Evolutionary conservation across 2,113 vertebrate genomes (phyloP).

Genomic region (Struthio camelus): DNA sequence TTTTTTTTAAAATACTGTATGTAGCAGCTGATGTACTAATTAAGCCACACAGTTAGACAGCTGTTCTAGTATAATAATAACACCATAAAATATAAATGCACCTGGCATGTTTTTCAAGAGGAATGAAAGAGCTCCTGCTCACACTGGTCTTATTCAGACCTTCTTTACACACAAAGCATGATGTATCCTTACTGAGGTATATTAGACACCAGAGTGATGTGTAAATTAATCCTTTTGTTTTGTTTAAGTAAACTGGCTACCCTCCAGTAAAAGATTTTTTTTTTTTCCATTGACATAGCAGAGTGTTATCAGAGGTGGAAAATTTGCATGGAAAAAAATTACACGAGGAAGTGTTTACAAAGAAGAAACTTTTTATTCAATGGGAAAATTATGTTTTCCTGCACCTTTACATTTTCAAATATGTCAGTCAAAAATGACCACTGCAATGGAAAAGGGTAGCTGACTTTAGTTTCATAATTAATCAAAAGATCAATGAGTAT

Average conservation of each 20-base stretch:
- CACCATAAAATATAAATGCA: not conserved
- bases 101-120: not conserved
- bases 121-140: not conserved
- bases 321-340: not conserved
- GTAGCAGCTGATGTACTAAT: not conserved
- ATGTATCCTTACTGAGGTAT: not conserved
- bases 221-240: not conserved
- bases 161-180: not conserved
- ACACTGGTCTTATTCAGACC: not conserved
- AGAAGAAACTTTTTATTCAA: not conserved
- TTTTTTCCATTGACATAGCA: not conserved
- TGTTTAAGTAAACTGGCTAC: not conserved
- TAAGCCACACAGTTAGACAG: not conserved
- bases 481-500: conserved; percentile 51
- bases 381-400: not conserved
- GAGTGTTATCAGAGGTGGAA: not conserved
- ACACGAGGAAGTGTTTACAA: not conserved
- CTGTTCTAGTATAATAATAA: not conserved
- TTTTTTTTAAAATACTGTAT: not conserved
- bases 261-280: not conserved
- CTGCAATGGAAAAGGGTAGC: not conserved
- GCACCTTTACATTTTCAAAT: not conserved
- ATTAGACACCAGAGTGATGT: not conserved
- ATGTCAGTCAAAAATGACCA: not conserved
- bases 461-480: conserved; percentile 54